Conservation (phyloP, 2,797 vertebrate species). For the Tarsius wallacei region DNA sequence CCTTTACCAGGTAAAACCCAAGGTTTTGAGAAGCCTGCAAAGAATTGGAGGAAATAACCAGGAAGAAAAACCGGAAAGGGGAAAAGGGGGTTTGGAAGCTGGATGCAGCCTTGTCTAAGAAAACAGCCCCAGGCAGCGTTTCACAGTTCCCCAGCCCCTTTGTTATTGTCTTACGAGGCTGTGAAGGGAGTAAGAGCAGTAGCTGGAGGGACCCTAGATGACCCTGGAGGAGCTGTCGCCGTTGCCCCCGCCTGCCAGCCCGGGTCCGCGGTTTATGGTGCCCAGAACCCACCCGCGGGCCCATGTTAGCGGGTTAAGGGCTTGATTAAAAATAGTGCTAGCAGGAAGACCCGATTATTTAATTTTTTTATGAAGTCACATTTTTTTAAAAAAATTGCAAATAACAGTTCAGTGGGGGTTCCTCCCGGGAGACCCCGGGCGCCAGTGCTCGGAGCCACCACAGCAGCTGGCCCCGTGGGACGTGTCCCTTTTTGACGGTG, state of each 20-base stretch:
- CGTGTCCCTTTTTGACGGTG: neutral
- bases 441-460: neutral
- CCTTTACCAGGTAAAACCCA: conserved; percentile 14
- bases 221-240: neutral
- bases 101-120: conserved; percentile 6
- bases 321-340: conserved; percentile 43
- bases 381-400: conserved; percentile 60
- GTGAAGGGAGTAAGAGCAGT: neutral
- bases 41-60: conserved; percentile 18
- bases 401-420: neutral
- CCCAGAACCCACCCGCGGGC: neutral
- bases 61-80: conserved; percentile 55
- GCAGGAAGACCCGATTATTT: neutral
- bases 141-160: neutral
- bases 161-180: neutral
- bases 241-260: neutral
- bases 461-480: neutral
- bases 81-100: neutral
- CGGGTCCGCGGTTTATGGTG: neutral
- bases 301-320: neutral
- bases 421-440: neutral
- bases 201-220: neutral
- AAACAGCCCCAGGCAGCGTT: neutral
- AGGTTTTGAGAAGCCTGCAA: neutral
- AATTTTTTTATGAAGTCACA: neutral